Percentiles rank a stretch among this genome's conserved stretches.
These are phyloP conservation scores for Catharus minimus DNA, from an alignment of 2,113 vertebrate genomes.

Conservation along the genomic window DNA sequence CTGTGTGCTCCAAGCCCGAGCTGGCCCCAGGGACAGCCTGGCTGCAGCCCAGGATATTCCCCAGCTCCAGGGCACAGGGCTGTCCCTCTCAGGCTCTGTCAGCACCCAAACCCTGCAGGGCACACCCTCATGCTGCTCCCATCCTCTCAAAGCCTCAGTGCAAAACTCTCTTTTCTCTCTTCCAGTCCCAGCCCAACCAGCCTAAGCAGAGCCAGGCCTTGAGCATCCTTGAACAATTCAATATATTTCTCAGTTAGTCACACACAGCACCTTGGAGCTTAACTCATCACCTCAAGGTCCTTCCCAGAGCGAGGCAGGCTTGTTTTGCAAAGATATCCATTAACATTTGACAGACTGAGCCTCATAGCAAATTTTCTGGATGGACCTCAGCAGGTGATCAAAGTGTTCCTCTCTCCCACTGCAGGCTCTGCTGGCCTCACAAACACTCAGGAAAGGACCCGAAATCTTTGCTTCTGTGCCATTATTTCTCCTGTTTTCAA, in stretches of 20 bases:
- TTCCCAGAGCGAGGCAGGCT: not conserved
- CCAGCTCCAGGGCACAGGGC: accelerated
- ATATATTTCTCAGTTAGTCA: not conserved
- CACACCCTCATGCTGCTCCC: not conserved
- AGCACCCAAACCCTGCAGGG: not conserved
- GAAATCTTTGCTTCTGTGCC: not conserved
- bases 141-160: not conserved
- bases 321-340: not conserved
- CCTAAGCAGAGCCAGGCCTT: not conserved
- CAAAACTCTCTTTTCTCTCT: not conserved
- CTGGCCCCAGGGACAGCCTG: not conserved
- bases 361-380: not conserved
- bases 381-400: not conserved
- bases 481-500: not conserved
- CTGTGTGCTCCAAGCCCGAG: accelerated
- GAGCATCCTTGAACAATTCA: not conserved
- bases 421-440: not conserved
- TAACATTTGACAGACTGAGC: not conserved
- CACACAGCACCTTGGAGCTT: not conserved
- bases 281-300: not conserved
- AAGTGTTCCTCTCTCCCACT: not conserved
- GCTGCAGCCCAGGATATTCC: not conserved
- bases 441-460: not conserved
- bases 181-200: not conserved
- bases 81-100: not conserved